Conservation (phyloP, 2,797 vertebrate species). For the Hephaestus fuliginosus region DNA sequence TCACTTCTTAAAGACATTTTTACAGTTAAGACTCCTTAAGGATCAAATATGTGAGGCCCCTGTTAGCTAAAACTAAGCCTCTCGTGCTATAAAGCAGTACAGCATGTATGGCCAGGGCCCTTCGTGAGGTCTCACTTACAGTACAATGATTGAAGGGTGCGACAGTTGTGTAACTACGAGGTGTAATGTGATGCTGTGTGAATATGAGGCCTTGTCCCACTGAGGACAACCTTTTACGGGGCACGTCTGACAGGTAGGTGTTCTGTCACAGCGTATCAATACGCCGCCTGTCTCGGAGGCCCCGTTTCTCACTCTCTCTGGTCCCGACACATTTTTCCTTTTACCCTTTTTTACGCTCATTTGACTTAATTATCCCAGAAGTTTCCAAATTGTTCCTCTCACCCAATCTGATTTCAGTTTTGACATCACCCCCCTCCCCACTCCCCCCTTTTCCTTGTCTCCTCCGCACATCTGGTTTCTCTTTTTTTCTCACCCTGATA, state of each 20-base stretch:
- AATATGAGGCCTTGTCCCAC: constrained; percentile 72
- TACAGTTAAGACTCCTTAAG: constrained; percentile 11
- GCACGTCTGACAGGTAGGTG: constrained; percentile 59
- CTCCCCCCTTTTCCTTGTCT: constrained; percentile 2
- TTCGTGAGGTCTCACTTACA: constrained; percentile 61
- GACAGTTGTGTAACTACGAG: constrained; percentile 67
- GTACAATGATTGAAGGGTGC: constrained; percentile 66
- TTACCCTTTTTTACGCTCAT: constrained; percentile 16
- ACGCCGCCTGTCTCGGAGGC: constrained; percentile 45
- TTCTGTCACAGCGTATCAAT: constrained; percentile 62
- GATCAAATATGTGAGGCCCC: constrained; percentile 44
- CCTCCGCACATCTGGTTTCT: constrained; percentile 31
- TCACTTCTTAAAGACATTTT: constrained; percentile 26
- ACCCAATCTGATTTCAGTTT: constrained; percentile 47
- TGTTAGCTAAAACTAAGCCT: constrained; percentile 22
- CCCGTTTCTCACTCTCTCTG: constrained; percentile 42
- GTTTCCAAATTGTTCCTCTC: constrained; percentile 48
- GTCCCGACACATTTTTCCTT: constrained; percentile 55
- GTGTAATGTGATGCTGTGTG: constrained; percentile 71
- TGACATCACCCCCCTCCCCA: background rate
- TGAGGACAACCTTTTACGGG: constrained; percentile 51
- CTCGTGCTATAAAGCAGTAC: constrained; percentile 27
- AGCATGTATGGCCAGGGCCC: constrained; percentile 36
- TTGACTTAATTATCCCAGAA: constrained; percentile 42
- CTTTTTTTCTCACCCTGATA: background rate